Evolutionary conservation across 2,797 vertebrate genomes (phyloP).

Genomic region (Lutjanus argentimaculatus): DNA sequence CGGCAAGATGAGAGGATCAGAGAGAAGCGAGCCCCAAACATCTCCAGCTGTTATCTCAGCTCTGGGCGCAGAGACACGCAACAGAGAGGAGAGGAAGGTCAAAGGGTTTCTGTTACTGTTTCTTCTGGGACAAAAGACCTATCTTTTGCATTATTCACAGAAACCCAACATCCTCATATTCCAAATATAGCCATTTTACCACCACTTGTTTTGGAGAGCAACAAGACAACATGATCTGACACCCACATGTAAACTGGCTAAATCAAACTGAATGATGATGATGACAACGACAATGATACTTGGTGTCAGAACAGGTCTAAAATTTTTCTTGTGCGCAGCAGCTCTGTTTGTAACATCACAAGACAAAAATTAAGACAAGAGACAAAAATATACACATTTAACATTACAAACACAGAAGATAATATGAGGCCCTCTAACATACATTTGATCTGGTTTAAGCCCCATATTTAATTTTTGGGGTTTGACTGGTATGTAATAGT

Average conservation of each 20-base stretch:
- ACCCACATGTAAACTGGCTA: background rate
- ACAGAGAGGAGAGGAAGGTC: slow-evolving; percentile 74
- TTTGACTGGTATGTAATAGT: too few species aligned
- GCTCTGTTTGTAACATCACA: too few species aligned
- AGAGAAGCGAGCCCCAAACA: slow-evolving; percentile 68
- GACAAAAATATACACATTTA: too few species aligned
- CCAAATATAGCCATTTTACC: slow-evolving; percentile 40
- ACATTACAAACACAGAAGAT: too few species aligned
- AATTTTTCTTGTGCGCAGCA: too few species aligned
- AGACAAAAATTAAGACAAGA: too few species aligned
- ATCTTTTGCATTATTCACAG: slow-evolving; percentile 80
- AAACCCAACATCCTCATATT: slow-evolving; percentile 44
- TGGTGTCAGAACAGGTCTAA: too few species aligned
- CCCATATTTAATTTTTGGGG: too few species aligned
- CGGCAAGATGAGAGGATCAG: slow-evolving; percentile 73
- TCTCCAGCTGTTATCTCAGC: slow-evolving; percentile 80
- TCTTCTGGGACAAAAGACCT: slow-evolving; percentile 70
- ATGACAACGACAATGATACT: too few species aligned
- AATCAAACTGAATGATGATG: background rate
- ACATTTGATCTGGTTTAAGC: too few species aligned
- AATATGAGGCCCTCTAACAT: too few species aligned
- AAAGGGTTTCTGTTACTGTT: slow-evolving; percentile 83
- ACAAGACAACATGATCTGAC: background rate
- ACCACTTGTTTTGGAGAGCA: slow-evolving; percentile 19
- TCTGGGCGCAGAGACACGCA: slow-evolving; percentile 36